Evolutionary conservation across 2,888 invertebrate genomes (phyloP).

Genomic region (Lochmaea crataegi): DNA sequence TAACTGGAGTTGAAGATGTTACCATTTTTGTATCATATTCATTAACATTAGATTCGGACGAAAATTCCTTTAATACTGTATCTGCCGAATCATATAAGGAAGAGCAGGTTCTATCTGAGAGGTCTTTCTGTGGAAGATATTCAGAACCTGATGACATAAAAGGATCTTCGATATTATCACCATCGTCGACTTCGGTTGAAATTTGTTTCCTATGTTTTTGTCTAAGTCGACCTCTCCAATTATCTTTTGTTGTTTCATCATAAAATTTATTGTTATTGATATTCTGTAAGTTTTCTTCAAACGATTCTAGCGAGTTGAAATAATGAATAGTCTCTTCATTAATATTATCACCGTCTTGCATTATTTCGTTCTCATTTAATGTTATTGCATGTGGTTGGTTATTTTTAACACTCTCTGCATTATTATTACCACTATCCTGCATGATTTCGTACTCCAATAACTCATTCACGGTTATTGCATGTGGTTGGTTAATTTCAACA

Average conservation of each 20-base stretch:
- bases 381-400: neutral
- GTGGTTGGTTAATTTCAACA: neutral
- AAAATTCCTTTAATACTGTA: neutral
- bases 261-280: neutral
- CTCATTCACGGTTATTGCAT: neutral
- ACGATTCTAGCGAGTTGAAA: neutral
- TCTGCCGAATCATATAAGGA: neutral
- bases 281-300: no score
- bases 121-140: slow-evolving; percentile 4
- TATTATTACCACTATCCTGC: neutral
- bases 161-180: neutral
- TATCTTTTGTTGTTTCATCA: neutral
- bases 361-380: neutral
- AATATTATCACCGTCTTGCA: no score
- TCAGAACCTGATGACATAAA: slow-evolving; percentile 4
- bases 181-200: neutral
- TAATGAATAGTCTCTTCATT: neutral
- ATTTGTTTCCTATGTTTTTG: neutral
- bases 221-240: neutral
- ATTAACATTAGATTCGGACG: neutral
- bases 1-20: neutral
- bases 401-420: neutral
- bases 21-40: neutral
- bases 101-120: slow-evolving; percentile 4
- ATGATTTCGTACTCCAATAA: neutral